phyloP scores from a whole-genome alignment of 1,140 invertebrate genomes.

The Pseudobourletiella spinata region DNA sequence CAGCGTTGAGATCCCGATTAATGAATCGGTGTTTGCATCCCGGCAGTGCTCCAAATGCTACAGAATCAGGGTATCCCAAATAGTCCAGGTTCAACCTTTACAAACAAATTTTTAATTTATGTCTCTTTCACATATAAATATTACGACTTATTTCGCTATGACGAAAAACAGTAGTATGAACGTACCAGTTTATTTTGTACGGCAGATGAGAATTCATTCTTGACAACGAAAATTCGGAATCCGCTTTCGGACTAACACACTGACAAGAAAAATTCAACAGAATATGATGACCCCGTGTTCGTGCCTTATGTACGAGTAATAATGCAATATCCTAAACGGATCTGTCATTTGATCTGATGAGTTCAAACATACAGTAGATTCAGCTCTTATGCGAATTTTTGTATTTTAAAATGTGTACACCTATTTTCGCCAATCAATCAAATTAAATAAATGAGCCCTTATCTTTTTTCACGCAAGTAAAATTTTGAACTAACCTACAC shows the following conservation, averaged over 20 bases:
- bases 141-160: not conserved
- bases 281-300: too few species aligned
- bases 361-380: too few species aligned
- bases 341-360: too few species aligned
- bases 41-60: slow-evolving; percentile 4
- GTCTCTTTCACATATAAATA: not conserved
- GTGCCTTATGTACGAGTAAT: too few species aligned
- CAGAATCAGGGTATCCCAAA: slow-evolving; percentile 11
- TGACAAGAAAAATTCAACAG: too few species aligned
- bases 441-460: too few species aligned
- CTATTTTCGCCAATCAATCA: too few species aligned
- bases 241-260: too few species aligned
- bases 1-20: not conserved
- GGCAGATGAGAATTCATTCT: not conserved
- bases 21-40: slow-evolving; percentile 16
- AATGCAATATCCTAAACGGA: not conserved
- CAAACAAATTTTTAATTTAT: not conserved
- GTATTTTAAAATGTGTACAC: too few species aligned
- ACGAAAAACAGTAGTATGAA: not conserved
- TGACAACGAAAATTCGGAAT: not conserved
- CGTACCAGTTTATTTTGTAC: not conserved
- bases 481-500: too few species aligned
- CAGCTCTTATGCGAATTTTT: too few species aligned
- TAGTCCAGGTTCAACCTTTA: slow-evolving; percentile 8
- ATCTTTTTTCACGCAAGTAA: too few species aligned